Conservation (phyloP, 2,113 vertebrate genomes). For the Gavialis gangeticus region DNA sequence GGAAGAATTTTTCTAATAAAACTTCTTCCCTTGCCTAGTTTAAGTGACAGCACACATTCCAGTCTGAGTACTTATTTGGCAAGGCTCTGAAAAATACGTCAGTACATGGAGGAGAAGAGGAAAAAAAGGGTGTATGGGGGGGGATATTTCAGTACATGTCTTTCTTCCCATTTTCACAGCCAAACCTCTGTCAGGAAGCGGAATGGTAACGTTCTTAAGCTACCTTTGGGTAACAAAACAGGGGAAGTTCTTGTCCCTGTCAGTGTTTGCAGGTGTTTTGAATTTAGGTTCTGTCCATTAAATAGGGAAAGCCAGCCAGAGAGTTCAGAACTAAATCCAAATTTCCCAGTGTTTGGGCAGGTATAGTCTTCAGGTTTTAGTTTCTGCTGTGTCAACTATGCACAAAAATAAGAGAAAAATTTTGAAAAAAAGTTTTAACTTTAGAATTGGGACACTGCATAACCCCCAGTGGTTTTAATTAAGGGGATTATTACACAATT, state of each 20-base stretch:
- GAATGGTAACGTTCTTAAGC: constrained; percentile 12
- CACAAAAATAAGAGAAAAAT: constrained; percentile 10
- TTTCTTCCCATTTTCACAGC: not conserved
- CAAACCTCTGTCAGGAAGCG: not conserved
- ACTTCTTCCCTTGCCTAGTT: constrained; percentile 34
- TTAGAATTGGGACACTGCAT: not conserved
- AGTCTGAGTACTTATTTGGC: constrained; percentile 45
- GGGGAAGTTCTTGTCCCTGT: not conserved
- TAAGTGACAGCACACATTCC: constrained; percentile 45
- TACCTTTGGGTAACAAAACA: constrained; percentile 22
- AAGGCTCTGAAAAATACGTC: constrained; percentile 31
- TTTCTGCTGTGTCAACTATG: not conserved
- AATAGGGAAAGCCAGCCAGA: constrained; percentile 1
- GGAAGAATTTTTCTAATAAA: constrained; percentile 65
- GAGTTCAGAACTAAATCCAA: constrained; percentile 48
- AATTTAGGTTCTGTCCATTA: not conserved
- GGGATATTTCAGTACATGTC: not conserved
- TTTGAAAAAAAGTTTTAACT: not conserved
- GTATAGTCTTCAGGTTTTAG: not conserved
- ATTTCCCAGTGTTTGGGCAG: not conserved
- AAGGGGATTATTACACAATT: not conserved
- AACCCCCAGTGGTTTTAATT: constrained; percentile 10
- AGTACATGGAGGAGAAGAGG: constrained; percentile 4
- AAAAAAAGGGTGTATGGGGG: not conserved
- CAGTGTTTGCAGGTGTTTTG: constrained; percentile 26